These are phyloP conservation scores for Elachura formosa DNA, from an alignment of 2,113 vertebrate genomes.

Conservation along the genomic window DNA sequence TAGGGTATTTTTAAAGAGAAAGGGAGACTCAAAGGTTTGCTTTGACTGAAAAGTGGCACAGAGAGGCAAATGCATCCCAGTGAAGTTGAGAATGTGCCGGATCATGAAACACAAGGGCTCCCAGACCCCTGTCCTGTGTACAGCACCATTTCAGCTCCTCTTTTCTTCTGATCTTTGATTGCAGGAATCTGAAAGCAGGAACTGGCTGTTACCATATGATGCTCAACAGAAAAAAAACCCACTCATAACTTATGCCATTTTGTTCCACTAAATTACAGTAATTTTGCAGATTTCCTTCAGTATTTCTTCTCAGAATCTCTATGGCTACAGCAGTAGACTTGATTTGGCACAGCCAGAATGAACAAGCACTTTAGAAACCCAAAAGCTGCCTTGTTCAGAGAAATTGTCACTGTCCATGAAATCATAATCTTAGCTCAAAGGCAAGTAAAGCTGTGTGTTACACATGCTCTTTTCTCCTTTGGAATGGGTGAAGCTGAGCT, in stretches of 20 bases:
- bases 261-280: neutral
- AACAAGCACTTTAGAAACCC: neutral
- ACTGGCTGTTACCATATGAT: neutral
- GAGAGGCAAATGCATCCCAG: neutral
- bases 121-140: neutral
- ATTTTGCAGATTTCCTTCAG: neutral
- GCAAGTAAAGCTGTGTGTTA: neutral
- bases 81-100: neutral
- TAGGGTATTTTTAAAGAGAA: too few species aligned
- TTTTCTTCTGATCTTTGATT: neutral
- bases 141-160: neutral
- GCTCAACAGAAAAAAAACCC: neutral
- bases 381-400: neutral
- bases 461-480: neutral
- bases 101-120: neutral
- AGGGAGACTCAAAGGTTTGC: neutral
- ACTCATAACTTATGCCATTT: neutral
- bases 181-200: neutral
- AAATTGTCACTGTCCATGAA: neutral
- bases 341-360: neutral
- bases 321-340: neutral
- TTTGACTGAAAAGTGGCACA: neutral
- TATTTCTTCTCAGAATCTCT: neutral
- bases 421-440: neutral
- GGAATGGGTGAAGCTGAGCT: neutral